Evolutionary conservation across 2,888 invertebrate genomes (phyloP).

Genomic region (Furcula furcula): DNA sequence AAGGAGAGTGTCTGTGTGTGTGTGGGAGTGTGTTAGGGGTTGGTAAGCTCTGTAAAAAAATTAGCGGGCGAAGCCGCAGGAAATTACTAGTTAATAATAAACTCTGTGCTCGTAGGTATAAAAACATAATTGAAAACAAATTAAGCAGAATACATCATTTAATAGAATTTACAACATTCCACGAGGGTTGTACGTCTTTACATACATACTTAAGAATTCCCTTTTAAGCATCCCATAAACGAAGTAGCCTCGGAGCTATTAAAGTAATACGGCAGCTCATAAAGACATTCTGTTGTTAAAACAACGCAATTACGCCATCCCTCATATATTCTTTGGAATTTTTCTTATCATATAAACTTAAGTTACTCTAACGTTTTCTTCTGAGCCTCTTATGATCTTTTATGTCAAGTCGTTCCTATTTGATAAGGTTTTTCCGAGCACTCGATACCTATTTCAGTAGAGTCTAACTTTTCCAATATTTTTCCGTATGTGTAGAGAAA

Average conservation of each 20-base stretch:
- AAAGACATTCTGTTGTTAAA: conserved; percentile 31
- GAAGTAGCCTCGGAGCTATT: conserved; percentile 12
- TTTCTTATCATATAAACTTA: conserved; percentile 34
- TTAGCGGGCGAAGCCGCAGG: too few relatives aligned
- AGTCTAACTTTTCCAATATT: conserved; percentile 45
- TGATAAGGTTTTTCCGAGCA: conserved; percentile 15
- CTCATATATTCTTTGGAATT: conserved; percentile 30
- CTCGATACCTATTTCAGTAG: conserved; percentile 23
- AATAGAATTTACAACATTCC: too few relatives aligned
- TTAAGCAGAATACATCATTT: too few relatives aligned
- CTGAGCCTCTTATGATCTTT: conserved; percentile 24
- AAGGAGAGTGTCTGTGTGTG: too few relatives aligned
- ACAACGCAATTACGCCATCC: conserved; percentile 32
- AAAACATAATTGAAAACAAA: too few relatives aligned
- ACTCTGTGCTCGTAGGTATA: too few relatives aligned
- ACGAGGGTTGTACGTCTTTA: too few relatives aligned
- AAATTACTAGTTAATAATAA: too few relatives aligned
- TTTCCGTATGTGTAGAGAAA: conserved; percentile 32
- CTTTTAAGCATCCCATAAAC: conserved; percentile 16
- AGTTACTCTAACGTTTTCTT: conserved; percentile 30
- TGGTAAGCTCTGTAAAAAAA: too few relatives aligned
- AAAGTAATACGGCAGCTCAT: conserved; percentile 35
- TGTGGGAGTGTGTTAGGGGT: too few relatives aligned
- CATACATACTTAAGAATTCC: too few relatives aligned
- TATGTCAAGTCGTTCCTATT: conserved; percentile 10